Conservation (phyloP, 2,888 invertebrate genomes). For the Netelia fuscicornis region DNA sequence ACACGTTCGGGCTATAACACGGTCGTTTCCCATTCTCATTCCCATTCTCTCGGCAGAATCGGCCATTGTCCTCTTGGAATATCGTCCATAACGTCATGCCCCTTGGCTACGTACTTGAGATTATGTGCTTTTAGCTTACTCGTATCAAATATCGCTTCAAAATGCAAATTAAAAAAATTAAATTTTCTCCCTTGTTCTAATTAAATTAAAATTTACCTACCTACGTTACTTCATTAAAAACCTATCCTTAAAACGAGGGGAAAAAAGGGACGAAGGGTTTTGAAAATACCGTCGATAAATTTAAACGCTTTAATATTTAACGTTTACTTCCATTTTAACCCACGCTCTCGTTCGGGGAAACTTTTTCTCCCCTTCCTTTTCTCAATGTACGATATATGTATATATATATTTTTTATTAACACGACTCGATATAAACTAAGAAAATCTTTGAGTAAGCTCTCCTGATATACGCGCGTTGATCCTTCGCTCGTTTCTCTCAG, state of each 20-base stretch:
- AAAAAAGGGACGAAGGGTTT: too few species aligned
- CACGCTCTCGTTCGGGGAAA: too few species aligned
- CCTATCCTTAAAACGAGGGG: too few species aligned
- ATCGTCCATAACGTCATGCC: conserved; percentile 8
- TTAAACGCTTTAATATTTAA: too few species aligned
- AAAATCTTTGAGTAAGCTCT: conserved; percentile 3
- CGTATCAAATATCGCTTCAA: not conserved
- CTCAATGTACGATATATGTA: not conserved
- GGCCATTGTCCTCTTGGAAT: conserved; percentile 49
- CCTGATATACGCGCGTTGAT: not conserved
- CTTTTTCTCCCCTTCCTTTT: too few species aligned
- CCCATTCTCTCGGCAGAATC: conserved; percentile 21
- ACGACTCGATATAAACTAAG: not conserved
- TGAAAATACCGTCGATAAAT: too few species aligned
- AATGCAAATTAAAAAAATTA: not conserved
- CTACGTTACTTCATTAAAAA: too few species aligned
- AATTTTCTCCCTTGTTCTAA: not conserved
- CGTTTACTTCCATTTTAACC: too few species aligned
- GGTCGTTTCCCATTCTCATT: conserved; percentile 42
- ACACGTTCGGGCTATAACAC: conserved; percentile 50
- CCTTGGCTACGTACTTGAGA: not conserved
- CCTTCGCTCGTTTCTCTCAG: not conserved
- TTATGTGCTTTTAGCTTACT: not conserved
- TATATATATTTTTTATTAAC: not conserved
- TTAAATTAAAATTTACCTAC: too few species aligned